Conservation (phyloP, 2,797 vertebrate genomes). For the Rhinoraja longicauda region DNA sequence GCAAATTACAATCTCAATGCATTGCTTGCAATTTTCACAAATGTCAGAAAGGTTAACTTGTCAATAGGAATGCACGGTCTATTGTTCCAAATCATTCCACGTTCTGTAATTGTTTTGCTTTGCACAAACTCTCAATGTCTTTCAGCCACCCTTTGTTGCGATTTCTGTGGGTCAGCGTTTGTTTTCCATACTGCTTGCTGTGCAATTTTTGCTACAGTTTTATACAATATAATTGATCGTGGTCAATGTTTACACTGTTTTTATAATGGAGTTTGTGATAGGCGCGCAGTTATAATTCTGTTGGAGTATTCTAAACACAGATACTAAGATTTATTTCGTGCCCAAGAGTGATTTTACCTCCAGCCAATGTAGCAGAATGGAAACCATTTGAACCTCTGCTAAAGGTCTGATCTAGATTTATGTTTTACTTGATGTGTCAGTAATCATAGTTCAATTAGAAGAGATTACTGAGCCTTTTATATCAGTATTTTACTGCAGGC, state of each 20-base stretch:
- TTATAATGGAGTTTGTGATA: neutral
- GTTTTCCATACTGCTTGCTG: neutral
- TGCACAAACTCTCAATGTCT: neutral
- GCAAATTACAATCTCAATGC: too few species aligned
- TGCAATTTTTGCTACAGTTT: neutral
- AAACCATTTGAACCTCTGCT: constrained; percentile 33
- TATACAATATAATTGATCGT: neutral
- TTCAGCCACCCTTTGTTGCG: neutral
- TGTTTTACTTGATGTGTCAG: constrained; percentile 31
- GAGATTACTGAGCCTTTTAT: constrained; percentile 11
- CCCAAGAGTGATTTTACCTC: constrained; percentile 14
- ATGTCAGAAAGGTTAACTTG: neutral
- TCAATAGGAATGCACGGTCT: neutral
- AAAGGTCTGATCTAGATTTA: constrained; percentile 32
- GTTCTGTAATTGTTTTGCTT: neutral
- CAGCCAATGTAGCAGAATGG: constrained; percentile 10
- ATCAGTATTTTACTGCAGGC: constrained; percentile 27
- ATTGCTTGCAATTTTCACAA: neutral
- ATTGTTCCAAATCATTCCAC: neutral
- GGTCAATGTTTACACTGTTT: neutral
- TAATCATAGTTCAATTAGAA: constrained; percentile 34
- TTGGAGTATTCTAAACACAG: constrained; percentile 1
- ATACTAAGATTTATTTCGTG: neutral
- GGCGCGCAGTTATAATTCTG: neutral
- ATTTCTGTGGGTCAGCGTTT: neutral